A percentile compares a stretch with the other conserved stretches of the same genome.
Evolutionary conservation across 2,888 invertebrate species (phyloP).

Genomic region (Corbicula japonica): DNA sequence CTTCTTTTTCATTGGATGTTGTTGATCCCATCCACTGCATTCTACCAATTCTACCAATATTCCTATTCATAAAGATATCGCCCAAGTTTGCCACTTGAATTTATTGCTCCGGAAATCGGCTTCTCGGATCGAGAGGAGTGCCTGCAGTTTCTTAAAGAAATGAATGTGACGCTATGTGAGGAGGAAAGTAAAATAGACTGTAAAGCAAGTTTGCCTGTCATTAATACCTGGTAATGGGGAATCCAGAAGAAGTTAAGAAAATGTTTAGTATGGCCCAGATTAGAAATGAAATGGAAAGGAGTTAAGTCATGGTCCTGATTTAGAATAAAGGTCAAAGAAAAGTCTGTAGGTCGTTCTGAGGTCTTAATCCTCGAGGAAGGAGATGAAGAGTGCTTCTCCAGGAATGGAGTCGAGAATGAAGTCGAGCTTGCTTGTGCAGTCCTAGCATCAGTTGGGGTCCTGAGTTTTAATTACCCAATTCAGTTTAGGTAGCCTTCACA

Average conservation of each 20-base stretch:
- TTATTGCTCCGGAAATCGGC: conserved; percentile 95
- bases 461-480: too few relatives aligned
- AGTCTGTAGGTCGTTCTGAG: too few relatives aligned
- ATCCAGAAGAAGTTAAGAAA: neutral
- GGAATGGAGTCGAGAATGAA: too few relatives aligned
- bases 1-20: conserved; percentile 76
- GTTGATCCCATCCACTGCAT: conserved; percentile 61
- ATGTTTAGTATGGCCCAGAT: too few relatives aligned
- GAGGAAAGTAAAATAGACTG: conserved; percentile 92
- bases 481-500: too few relatives aligned
- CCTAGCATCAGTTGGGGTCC: too few relatives aligned
- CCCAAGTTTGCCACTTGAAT: conserved; percentile 95
- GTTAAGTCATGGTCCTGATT: neutral
- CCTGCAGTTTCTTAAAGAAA: conserved; percentile 94
- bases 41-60: conserved; percentile 59
- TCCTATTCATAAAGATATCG: conserved; percentile 90
- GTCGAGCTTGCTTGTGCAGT: too few relatives aligned
- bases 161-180: conserved; percentile 89
- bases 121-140: conserved; percentile 94
- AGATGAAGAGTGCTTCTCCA: too few relatives aligned
- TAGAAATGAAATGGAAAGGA: neutral
- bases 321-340: too few relatives aligned
- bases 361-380: too few relatives aligned
- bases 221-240: conserved; percentile 42
- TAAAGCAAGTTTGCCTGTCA: conserved; percentile 88